phyloP scores from a whole-genome alignment of 2,113 vertebrate species.

The Psilopsiagon aurifrons region DNA sequence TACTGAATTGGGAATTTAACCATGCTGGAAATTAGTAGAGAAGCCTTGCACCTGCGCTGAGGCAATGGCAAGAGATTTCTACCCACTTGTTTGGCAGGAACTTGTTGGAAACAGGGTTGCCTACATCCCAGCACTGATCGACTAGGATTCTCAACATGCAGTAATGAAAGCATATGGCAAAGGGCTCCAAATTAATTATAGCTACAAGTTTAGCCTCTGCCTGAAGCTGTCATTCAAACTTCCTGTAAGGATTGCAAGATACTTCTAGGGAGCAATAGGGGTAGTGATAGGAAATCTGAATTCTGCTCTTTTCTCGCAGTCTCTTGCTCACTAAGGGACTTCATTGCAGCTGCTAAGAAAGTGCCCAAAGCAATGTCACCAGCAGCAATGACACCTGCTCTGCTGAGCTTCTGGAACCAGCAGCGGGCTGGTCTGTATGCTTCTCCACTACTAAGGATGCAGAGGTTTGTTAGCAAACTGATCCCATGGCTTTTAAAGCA shows the following conservation, averaged over 20 bases:
- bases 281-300: not conserved
- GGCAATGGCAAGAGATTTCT: not conserved
- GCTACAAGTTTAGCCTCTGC: not conserved
- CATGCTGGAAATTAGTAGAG: not conserved
- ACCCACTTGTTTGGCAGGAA: not conserved
- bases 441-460: not conserved
- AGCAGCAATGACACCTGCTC: not conserved
- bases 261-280: not conserved
- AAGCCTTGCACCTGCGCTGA: fast-evolving
- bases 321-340: not conserved
- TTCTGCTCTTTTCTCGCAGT: not conserved
- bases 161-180: not conserved
- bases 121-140: not conserved
- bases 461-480: not conserved
- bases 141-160: not conserved
- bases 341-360: not conserved
- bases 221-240: not conserved
- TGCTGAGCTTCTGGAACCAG: not conserved
- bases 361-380: not conserved
- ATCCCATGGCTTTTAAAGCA: not conserved
- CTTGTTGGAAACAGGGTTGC: not conserved
- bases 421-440: not conserved
- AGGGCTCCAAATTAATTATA: not conserved
- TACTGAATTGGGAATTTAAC: not conserved
- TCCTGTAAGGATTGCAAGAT: not conserved